Conservation (phyloP, 2,888 invertebrate species). For the Patella depressa region DNA sequence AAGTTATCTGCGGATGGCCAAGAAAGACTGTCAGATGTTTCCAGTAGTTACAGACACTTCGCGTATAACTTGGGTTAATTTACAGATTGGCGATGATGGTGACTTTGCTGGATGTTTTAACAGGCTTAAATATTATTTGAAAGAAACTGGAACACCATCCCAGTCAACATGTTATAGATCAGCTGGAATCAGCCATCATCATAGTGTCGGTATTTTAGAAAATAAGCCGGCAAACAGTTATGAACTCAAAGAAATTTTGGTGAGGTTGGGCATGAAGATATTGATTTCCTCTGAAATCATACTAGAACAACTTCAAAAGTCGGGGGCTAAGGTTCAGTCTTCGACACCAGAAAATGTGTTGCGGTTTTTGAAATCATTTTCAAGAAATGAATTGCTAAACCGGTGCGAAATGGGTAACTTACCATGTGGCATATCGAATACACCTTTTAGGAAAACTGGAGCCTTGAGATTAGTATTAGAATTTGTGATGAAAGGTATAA, state of each 20-base stretch:
- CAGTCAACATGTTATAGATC: neutral
- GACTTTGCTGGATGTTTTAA: constrained; percentile 5
- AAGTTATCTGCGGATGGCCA: neutral
- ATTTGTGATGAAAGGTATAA: constrained; percentile 5
- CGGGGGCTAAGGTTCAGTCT: constrained; percentile 15
- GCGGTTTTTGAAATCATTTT: constrained; percentile 26
- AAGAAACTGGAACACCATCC: neutral
- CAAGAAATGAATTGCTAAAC: neutral
- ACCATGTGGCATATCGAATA: neutral
- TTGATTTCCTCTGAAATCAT: constrained; percentile 19
- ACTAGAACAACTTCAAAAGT: constrained; percentile 17
- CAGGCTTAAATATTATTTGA: neutral
- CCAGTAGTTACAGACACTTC: neutral
- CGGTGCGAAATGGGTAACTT: constrained; percentile 14
- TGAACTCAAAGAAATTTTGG: constrained; percentile 14
- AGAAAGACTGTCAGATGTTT: neutral
- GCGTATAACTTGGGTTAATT: neutral
- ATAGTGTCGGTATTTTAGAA: neutral
- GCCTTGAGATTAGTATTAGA: constrained; percentile 11
- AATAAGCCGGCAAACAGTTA: neutral
- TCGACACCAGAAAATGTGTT: constrained; percentile 27
- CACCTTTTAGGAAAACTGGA: neutral
- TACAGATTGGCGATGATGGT: neutral
- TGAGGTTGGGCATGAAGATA: constrained; percentile 31
- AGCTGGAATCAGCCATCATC: neutral